Conservation (phyloP, 2,113 vertebrate species). For the Anhinga rufa region DNA sequence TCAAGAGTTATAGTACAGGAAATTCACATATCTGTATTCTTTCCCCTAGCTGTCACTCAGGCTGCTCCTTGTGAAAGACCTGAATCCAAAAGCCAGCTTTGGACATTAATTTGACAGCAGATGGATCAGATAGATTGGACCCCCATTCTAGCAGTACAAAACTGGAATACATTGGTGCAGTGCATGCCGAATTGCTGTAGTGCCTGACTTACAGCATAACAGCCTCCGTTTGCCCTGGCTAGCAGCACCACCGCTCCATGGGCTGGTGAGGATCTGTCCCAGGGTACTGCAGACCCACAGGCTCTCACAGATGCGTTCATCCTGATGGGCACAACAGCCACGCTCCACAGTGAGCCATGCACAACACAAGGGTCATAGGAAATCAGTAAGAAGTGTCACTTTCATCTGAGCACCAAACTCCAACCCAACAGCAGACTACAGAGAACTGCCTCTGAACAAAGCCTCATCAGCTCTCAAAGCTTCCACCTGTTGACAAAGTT, state of each 20-base stretch:
- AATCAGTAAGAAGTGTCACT: background rate
- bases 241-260: background rate
- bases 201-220: background rate
- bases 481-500: background rate
- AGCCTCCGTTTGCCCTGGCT: background rate
- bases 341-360: background rate
- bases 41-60: constrained; percentile 30
- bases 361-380: background rate
- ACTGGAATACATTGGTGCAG: background rate
- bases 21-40: constrained; percentile 33
- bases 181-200: background rate
- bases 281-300: background rate
- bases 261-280: background rate
- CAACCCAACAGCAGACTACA: background rate
- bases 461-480: background rate
- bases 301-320: rapidly evolving
- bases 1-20: constrained; percentile 34
- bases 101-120: constrained; percentile 54
- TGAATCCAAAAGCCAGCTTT: constrained; percentile 49
- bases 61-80: constrained; percentile 25
- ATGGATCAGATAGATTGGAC: constrained; percentile 14
- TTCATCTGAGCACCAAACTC: background rate
- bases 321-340: rapidly evolving
- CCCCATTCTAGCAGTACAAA: background rate
- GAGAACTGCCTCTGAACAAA: background rate